Evolutionary conservation across 2,113 vertebrate species (phyloP).

Genomic region (Zosterops lateralis): DNA sequence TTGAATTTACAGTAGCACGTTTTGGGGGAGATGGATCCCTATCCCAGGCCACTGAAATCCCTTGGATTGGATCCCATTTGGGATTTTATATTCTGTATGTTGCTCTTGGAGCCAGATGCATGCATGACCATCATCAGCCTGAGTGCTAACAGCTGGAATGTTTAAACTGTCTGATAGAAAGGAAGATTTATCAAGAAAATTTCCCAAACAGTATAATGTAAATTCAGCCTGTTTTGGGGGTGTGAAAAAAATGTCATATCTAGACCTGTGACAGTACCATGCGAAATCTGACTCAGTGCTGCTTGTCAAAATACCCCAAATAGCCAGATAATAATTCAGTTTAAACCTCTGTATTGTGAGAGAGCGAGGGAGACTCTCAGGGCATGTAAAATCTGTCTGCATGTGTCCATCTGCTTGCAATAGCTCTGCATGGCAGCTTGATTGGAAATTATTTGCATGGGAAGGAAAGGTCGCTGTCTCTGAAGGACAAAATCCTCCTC

Average conservation of each 20-base stretch:
- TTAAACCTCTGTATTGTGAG: background rate
- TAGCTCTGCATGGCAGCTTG: background rate
- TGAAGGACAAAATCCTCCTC: slow-evolving; percentile 40
- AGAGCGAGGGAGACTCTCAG: background rate
- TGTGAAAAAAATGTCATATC: background rate
- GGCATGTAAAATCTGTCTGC: background rate
- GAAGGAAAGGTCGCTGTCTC: slow-evolving; percentile 19
- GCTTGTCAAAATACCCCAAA: background rate
- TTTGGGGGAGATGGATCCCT: background rate
- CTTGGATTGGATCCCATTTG: background rate
- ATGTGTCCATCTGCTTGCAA: slow-evolving; percentile 2
- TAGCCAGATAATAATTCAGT: background rate
- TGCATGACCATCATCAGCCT: background rate
- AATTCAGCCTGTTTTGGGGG: background rate
- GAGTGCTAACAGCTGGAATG: background rate
- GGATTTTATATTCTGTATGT: background rate
- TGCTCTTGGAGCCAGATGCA: background rate
- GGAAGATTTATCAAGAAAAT: background rate
- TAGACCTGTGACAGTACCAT: background rate
- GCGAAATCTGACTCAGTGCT: background rate
- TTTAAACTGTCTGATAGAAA: background rate
- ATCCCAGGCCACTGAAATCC: background rate
- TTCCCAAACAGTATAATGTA: background rate
- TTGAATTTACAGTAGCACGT: background rate
- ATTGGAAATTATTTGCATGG: background rate